Conservation (phyloP, 2,797 vertebrate genomes). For the Alca torda region DNA sequence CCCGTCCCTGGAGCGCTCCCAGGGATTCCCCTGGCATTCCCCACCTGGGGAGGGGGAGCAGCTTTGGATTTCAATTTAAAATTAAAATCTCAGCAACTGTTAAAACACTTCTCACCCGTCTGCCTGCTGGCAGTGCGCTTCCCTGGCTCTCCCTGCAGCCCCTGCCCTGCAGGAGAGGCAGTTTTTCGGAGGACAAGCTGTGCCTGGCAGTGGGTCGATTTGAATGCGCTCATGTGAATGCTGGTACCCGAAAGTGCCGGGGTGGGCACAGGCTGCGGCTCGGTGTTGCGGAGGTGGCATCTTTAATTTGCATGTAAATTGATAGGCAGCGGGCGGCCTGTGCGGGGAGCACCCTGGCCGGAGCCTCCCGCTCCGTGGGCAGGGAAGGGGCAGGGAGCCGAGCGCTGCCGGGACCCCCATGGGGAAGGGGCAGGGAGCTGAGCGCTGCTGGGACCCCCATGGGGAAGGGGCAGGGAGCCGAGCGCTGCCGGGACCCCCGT, state of each 20-base stretch:
- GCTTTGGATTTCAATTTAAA: not conserved
- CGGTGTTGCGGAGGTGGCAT: not conserved
- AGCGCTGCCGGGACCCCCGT: no score
- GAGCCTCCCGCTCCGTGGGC: not conserved
- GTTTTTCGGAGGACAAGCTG: not conserved
- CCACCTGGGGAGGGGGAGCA: accelerated
- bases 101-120: not conserved
- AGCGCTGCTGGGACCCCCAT: no score
- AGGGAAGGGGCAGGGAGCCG: not conserved
- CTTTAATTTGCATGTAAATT: no score
- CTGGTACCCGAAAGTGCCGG: accelerated
- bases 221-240: accelerated
- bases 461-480: no score
- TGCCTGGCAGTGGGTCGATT: accelerated
- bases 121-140: not conserved
- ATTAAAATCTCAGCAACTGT: not conserved
- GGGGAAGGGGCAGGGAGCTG: no score
- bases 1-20: accelerated
- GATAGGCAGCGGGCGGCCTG: not conserved
- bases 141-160: not conserved
- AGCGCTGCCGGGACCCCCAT: no score
- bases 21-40: not conserved
- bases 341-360: not conserved
- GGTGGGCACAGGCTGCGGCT: not conserved
- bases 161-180: not conserved